Evolutionary conservation across 2,888 invertebrate genomes (phyloP).

Genomic region (Drosophila testacea): DNA sequence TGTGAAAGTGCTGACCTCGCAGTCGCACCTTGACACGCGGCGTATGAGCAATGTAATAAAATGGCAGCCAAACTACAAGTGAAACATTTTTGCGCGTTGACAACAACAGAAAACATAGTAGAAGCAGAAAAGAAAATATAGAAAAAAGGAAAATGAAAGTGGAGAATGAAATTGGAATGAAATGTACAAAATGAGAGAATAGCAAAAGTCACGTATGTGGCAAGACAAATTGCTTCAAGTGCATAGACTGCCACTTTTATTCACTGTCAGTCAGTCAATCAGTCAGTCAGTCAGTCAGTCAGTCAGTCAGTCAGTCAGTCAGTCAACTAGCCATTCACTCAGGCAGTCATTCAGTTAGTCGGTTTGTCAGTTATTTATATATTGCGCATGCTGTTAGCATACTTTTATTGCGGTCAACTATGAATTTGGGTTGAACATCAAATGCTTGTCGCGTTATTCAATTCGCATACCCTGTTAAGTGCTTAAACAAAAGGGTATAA

Average conservation of each 20-base stretch:
- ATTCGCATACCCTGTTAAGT: slow-evolving; percentile 23
- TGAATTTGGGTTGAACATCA: slow-evolving; percentile 50
- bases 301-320: too few species aligned
- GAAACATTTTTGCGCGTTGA: slow-evolving; percentile 42
- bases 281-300: slow-evolving; percentile 25
- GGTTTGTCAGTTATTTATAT: slow-evolving; percentile 68
- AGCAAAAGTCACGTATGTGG: slow-evolving; percentile 71
- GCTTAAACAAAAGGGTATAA: background rate
- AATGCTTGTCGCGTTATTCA: slow-evolving; percentile 47
- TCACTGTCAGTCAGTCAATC: slow-evolving; percentile 34
- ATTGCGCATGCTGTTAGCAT: slow-evolving; percentile 74
- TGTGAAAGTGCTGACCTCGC: slow-evolving; percentile 69
- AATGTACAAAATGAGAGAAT: slow-evolving; percentile 42
- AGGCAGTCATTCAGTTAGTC: slow-evolving; percentile 55
- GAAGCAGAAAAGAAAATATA: background rate
- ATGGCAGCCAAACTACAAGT: slow-evolving; percentile 40
- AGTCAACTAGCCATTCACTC: too few species aligned
- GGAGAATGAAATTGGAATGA: slow-evolving; percentile 25
- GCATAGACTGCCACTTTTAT: slow-evolving; percentile 56
- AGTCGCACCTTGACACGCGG: slow-evolving; percentile 65
- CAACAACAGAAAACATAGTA: slow-evolving; percentile 20
- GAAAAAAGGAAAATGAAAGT: background rate
- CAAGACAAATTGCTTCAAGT: slow-evolving; percentile 77
- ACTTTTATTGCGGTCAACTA: slow-evolving; percentile 72
- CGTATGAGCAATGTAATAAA: slow-evolving; percentile 63